Evolutionary conservation across 2,113 vertebrate genomes (phyloP).

Genomic region (Lipophrys pholis): DNA sequence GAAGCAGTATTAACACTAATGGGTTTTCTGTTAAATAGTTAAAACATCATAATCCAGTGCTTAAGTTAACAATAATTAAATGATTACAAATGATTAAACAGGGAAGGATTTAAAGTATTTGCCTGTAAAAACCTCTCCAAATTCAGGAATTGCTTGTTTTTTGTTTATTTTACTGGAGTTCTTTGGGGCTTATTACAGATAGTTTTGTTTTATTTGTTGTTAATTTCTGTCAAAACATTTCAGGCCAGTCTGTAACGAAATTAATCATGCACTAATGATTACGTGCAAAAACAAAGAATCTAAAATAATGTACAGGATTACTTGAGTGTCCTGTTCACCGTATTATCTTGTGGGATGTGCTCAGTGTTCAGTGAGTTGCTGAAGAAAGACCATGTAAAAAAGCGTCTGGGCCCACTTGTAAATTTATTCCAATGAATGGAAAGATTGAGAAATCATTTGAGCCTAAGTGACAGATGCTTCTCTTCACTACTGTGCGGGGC

Average conservation of each 20-base stretch:
- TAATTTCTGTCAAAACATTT: neutral
- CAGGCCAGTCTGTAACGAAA: neutral
- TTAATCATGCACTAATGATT: neutral
- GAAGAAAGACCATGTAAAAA: conserved; percentile 19
- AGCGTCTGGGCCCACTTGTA: neutral
- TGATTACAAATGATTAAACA: neutral
- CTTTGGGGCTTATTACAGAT: neutral
- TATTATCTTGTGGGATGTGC: conserved; percentile 6
- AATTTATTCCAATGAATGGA: conserved; percentile 45
- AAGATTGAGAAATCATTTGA: conserved; percentile 75
- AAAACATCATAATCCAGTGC: neutral
- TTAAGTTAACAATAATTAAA: neutral
- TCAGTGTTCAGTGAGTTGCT: conserved; percentile 25
- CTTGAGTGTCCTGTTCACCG: neutral
- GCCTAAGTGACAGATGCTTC: conserved; percentile 77
- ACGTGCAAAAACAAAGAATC: no score
- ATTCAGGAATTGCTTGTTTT: neutral
- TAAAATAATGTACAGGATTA: neutral
- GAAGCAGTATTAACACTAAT: conserved; percentile 11
- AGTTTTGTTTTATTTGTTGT: neutral
- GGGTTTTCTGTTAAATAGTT: no score
- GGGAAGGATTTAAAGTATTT: neutral
- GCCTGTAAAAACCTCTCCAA: neutral
- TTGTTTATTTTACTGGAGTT: neutral
- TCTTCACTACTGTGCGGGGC: conserved; percentile 68